These are phyloP conservation scores for Drosophila melanosoma DNA, from an alignment of 2,888 invertebrate species.

Conservation along the genomic window DNA sequence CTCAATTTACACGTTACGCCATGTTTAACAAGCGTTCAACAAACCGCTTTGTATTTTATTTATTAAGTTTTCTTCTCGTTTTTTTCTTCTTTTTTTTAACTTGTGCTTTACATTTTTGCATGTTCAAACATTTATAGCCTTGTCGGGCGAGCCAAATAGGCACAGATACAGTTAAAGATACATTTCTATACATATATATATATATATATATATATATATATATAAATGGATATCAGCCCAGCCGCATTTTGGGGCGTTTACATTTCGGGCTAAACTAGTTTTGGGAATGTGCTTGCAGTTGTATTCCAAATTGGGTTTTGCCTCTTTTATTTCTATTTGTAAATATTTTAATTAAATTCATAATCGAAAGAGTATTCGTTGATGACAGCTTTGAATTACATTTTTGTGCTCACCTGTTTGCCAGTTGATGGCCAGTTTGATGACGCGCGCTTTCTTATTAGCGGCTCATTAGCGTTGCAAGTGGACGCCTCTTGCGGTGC, in stretches of 20 bases:
- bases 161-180: conserved; percentile 23
- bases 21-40: conserved; percentile 32
- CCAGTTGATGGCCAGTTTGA: conserved; percentile 5
- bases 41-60: conserved; percentile 35
- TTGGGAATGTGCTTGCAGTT: conserved; percentile 48
- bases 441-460: conserved; percentile 66
- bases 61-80: background rate
- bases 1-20: conserved; percentile 2
- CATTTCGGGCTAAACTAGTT: conserved; percentile 64
- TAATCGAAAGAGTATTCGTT: conserved; percentile 3
- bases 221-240: conserved; percentile 15
- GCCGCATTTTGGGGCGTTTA: conserved; percentile 67
- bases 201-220: conserved; percentile 1
- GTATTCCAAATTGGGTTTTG: conserved; percentile 28
- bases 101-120: conserved; percentile 22
- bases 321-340: conserved; percentile 41
- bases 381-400: background rate
- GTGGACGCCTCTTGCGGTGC: conserved; percentile 57
- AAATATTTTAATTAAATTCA: conserved; percentile 68
- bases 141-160: conserved; percentile 56
- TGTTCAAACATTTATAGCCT: conserved; percentile 61
- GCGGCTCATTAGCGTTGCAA: conserved; percentile 67
- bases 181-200: conserved; percentile 12
- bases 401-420: conserved; percentile 5
- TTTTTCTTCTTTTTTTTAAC: conserved; percentile 11